Conservation (phyloP, 2,888 invertebrate genomes). For the Rhogogaster chlorosoma region DNA sequence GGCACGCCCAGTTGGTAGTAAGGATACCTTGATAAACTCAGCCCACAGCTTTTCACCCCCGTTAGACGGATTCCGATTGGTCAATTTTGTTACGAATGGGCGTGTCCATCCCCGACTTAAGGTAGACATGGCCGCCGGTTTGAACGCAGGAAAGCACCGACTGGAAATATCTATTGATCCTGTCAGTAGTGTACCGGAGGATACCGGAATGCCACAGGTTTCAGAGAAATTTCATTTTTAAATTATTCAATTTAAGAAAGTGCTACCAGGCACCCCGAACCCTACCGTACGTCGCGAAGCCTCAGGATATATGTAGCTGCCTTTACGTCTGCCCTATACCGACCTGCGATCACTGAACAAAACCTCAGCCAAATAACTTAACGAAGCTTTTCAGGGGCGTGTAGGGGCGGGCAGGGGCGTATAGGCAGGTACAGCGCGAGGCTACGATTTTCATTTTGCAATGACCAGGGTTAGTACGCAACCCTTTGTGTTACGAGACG, state of each 20-base stretch:
- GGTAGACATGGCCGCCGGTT: conserved; percentile 67
- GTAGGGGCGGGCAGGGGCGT: conserved; percentile 16
- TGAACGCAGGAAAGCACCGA: conserved; percentile 48
- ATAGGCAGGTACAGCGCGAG: neutral
- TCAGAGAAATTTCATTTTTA: conserved; percentile 56
- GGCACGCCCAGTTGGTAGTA: conserved; percentile 56
- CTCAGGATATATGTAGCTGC: neutral
- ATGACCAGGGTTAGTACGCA: neutral
- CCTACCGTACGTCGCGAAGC: neutral
- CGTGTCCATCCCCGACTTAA: conserved; percentile 61
- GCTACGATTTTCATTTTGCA: conserved; percentile 1
- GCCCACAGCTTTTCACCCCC: conserved; percentile 59
- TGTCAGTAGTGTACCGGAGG: conserved; percentile 37
- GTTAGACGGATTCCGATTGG: conserved; percentile 63
- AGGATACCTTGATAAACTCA: conserved; percentile 50
- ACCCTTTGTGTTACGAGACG: neutral
- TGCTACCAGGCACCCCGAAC: conserved; percentile 15
- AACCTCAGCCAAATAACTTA: neutral
- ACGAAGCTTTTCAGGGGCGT: conserved; percentile 31
- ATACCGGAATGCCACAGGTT: conserved; percentile 68
- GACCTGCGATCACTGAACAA: neutral
- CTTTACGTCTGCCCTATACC: neutral
- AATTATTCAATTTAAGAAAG: conserved; percentile 48
- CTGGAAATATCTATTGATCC: conserved; percentile 52
- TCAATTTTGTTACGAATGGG: conserved; percentile 58